Base-by-base conservation (phyloP, 2,113 vertebrate species). In the Dicaeum eximium region DNA sequence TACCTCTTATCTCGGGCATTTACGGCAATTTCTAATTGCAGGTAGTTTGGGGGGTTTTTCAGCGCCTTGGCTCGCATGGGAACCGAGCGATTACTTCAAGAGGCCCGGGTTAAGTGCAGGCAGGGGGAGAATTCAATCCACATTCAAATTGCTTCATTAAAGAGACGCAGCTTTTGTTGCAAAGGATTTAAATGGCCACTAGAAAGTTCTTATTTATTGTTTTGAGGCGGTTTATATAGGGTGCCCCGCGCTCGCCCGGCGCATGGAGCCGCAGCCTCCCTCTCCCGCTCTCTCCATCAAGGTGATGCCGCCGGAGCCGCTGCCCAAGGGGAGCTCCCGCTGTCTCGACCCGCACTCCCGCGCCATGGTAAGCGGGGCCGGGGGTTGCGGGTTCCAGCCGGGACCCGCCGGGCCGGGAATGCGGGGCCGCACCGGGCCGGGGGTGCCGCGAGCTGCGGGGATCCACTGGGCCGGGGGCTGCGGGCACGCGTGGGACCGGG, bases 1-100 rank as follows among this genome's bases (percentile, higher is more conserved):
- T 98, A 98, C 98, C 99, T 99, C 99, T 99, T 99, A 99, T 99
- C 98, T 98, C 95, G 98, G 96, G 98, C 99, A 98, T 99, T 99
- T 98, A 98, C 98, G 98, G 98, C 98, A 98, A 98, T 99, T 99
- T 99, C 99, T 99, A 99, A 99, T 99, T 99, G 98, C 98, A 99
- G 99, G 99, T 99, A 99, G 98, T 98, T 98, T 98, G 98, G 98
- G 98, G 97, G 88, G 86, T 93, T 95, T 97, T 98, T 98, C 98
- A 93, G 98, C 98, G 98, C 98, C 98, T 98, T 98, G 99, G 98
- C 99, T 99, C 99, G 98, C 98, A 98, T 97, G 97, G 98, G 98
- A 98, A 98, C 98, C 98, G 98, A 98, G 98, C 98, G 98, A 99
- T 99, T 99, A 99, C 98, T 98, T 98, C 98, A 98, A 98, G 98